Conservation (phyloP, 2,888 invertebrate genomes). For the Apotomis turbidana region DNA sequence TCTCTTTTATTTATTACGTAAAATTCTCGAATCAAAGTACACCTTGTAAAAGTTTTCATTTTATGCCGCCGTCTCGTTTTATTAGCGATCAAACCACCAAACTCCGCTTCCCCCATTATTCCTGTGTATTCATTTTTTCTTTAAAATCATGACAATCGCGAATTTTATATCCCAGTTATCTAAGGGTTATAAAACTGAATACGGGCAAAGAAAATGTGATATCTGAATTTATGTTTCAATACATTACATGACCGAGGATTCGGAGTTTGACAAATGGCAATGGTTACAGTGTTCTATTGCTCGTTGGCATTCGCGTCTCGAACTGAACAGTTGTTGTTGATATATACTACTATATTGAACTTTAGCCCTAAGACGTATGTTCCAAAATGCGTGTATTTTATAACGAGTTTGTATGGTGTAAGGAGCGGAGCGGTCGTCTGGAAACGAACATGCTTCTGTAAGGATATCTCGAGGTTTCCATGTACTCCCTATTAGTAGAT, state of each 20-base stretch:
- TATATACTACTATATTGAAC: not conserved
- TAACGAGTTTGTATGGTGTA: not conserved
- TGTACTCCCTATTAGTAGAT: not conserved
- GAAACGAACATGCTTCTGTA: not conserved
- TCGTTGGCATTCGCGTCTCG: constrained; percentile 30
- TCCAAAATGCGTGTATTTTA: not conserved
- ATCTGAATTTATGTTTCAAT: constrained; percentile 25
- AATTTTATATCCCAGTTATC: constrained; percentile 11
- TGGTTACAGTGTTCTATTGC: constrained; percentile 13
- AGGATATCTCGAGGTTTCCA: not conserved
- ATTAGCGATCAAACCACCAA: constrained; percentile 14
- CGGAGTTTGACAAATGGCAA: constrained; percentile 34
- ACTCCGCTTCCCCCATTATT: not conserved
- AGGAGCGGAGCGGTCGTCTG: constrained; percentile 10
- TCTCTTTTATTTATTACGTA: not conserved
- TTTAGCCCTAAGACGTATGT: not conserved
- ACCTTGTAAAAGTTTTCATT: not conserved
- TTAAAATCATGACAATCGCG: constrained; percentile 10
- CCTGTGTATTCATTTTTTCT: not conserved
- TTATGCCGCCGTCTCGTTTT: constrained; percentile 8
- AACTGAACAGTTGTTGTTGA: not conserved
- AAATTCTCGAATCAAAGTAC: constrained; percentile 10
- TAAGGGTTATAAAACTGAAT: not conserved
- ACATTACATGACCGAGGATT: constrained; percentile 9
- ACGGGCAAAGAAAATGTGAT: not conserved